Percentiles rank a stretch among this genome's conserved stretches.
Evolutionary conservation across 1,140 invertebrate species (phyloP).

Genomic region (Drosophila elegans): DNA sequence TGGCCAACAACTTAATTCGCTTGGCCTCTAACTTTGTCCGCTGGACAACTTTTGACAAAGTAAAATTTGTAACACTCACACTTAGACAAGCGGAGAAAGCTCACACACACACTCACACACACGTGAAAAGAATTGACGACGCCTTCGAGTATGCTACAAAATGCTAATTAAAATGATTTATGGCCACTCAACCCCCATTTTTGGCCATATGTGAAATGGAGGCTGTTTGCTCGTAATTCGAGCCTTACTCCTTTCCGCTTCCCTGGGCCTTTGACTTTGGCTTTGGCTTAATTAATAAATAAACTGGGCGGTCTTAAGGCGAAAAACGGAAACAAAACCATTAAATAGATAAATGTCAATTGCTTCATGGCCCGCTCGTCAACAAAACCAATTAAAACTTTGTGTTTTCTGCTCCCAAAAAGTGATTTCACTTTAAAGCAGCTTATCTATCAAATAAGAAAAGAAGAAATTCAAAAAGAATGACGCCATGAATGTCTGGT

Average conservation of each 20-base stretch:
- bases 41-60: slow-evolving; percentile 51
- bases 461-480: not conserved
- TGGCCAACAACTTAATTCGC: slow-evolving; percentile 71
- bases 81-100: not conserved
- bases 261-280: slow-evolving; percentile 29
- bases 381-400: slow-evolving; percentile 40
- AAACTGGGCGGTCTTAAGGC: slow-evolving; percentile 22
- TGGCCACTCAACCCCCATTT: slow-evolving; percentile 16
- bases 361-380: slow-evolving; percentile 19
- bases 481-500: not conserved
- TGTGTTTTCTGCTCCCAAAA: not conserved
- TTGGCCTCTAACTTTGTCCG: slow-evolving; percentile 35
- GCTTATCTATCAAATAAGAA: slow-evolving; percentile 15
- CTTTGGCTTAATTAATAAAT: slow-evolving; percentile 69
- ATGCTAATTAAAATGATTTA: slow-evolving; percentile 82
- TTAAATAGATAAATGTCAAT: slow-evolving; percentile 67
- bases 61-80: slow-evolving; percentile 28
- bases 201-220: slow-evolving; percentile 49
- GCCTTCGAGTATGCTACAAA: slow-evolving; percentile 37
- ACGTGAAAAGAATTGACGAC: slow-evolving; percentile 49
- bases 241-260: slow-evolving; percentile 2
- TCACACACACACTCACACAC: slow-evolving; percentile 3
- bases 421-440: slow-evolving; percentile 18
- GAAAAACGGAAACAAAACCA: slow-evolving; percentile 10
- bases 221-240: slow-evolving; percentile 41